These are phyloP conservation scores for Pheosia gnoma DNA, from an alignment of 2,888 invertebrate genomes.

Conservation along the genomic window DNA sequence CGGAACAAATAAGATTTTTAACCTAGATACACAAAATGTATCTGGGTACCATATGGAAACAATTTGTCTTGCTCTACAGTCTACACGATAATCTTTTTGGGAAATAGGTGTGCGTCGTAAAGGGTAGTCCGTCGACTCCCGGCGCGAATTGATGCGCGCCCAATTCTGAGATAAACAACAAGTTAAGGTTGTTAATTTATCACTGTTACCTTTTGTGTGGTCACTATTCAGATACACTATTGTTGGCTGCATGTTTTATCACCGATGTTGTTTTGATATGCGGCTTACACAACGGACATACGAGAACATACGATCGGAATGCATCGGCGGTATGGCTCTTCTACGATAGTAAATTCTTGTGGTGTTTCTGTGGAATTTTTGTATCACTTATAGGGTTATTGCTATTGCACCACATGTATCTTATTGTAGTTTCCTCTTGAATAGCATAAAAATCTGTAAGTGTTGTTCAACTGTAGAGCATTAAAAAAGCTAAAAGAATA, in stretches of 20 bases:
- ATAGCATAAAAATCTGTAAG: neutral
- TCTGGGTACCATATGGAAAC: neutral
- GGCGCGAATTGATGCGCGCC: constrained; percentile 45
- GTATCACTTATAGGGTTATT: too few species aligned
- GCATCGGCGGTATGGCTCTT: neutral
- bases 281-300: constrained; percentile 23
- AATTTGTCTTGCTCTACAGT: constrained; percentile 8
- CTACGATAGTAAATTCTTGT: constrained; percentile 2
- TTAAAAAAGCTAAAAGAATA: neutral
- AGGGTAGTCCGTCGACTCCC: constrained; percentile 20
- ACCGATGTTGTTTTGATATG: constrained; percentile 29
- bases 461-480: neutral
- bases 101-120: constrained; percentile 7
- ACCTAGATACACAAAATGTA: neutral
- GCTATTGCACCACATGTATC: too few species aligned
- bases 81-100: constrained; percentile 8
- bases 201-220: constrained; percentile 34
- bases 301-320: constrained; percentile 12
- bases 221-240: constrained; percentile 13
- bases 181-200: constrained; percentile 48
- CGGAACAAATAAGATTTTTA: too few species aligned
- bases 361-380: neutral
- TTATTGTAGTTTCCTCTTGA: neutral
- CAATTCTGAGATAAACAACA: constrained; percentile 45
- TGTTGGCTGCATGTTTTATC: constrained; percentile 21